Percentiles rank a stretch among this genome's conserved stretches.
Conservation (phyloP, 2,888 invertebrate genomes). For the Folsomia candida region DNA sequence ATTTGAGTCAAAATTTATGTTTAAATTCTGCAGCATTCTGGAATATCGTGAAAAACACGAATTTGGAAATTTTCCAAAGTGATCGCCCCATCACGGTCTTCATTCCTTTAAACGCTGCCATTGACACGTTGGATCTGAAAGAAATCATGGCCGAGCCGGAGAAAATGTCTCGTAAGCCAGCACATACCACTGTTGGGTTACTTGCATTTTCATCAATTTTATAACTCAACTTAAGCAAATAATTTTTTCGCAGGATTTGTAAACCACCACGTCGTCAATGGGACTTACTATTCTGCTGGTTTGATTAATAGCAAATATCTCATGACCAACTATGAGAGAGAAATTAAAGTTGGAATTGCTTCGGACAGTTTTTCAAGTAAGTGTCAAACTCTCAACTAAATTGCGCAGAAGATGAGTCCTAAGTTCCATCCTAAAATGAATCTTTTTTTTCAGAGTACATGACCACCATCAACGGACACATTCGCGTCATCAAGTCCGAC, state of each 20-base stretch:
- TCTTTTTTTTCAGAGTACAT: conserved; percentile 49
- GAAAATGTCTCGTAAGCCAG: conserved; percentile 40
- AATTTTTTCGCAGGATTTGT: conserved; percentile 51
- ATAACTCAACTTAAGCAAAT: no score
- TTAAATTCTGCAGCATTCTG: conserved; percentile 38
- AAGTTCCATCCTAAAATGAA: no score
- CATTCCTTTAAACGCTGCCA: conserved; percentile 43
- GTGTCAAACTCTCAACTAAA: no score
- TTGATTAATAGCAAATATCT: conserved; percentile 52
- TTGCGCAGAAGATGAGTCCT: no score
- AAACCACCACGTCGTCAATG: conserved; percentile 53
- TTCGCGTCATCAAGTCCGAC: conserved; percentile 51
- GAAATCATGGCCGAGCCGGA: conserved; percentile 26
- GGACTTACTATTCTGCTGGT: conserved; percentile 53
- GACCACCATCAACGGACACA: conserved; percentile 48
- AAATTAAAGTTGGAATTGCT: conserved; percentile 51
- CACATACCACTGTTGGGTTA: neutral
- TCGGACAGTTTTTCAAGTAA: conserved; percentile 52
- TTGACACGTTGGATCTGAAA: conserved; percentile 28
- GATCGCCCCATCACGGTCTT: conserved; percentile 44
- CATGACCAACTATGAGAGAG: conserved; percentile 52
- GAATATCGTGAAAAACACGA: conserved; percentile 34
- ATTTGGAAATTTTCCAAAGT: conserved; percentile 34
- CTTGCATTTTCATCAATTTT: neutral
- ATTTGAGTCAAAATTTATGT: neutral